Evolutionary conservation across 2,113 vertebrate species (phyloP).

Genomic region (Ceyx melanurus): DNA sequence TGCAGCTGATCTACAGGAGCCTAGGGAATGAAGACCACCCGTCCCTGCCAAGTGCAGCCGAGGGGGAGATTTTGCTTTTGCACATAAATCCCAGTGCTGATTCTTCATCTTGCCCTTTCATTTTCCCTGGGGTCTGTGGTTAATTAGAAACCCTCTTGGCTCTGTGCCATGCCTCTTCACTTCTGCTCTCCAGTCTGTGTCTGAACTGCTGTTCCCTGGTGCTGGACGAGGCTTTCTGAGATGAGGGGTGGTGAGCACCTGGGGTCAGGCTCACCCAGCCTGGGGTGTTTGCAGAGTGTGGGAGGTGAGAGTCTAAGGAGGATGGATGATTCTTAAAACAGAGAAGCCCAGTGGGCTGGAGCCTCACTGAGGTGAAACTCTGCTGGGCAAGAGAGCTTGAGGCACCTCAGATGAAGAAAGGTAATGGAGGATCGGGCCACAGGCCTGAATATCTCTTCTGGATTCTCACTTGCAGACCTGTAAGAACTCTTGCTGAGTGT

Average conservation of each 20-base stretch:
- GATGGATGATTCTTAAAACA: neutral
- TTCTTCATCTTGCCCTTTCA: neutral
- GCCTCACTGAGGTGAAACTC: neutral
- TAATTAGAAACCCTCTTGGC: neutral
- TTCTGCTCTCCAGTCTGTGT: neutral
- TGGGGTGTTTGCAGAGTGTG: neutral
- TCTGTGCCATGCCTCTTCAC: neutral
- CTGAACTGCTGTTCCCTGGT: neutral
- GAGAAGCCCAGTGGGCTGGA: neutral
- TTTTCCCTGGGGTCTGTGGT: neutral
- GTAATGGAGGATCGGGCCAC: neutral
- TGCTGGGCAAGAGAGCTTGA: neutral
- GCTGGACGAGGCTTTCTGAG: neutral
- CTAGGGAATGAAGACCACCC: neutral
- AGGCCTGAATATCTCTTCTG: neutral
- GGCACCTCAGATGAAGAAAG: neutral
- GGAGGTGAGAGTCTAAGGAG: neutral
- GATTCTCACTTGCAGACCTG: neutral
- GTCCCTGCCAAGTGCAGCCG: neutral
- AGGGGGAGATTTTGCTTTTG: neutral
- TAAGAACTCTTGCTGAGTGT: neutral
- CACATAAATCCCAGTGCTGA: neutral
- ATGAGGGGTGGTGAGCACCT: neutral
- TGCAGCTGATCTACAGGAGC: neutral
- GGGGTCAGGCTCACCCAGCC: neutral